These are phyloP conservation scores for Drosophila rellima DNA, from an alignment of 2,888 invertebrate genomes.

Conservation along the genomic window DNA sequence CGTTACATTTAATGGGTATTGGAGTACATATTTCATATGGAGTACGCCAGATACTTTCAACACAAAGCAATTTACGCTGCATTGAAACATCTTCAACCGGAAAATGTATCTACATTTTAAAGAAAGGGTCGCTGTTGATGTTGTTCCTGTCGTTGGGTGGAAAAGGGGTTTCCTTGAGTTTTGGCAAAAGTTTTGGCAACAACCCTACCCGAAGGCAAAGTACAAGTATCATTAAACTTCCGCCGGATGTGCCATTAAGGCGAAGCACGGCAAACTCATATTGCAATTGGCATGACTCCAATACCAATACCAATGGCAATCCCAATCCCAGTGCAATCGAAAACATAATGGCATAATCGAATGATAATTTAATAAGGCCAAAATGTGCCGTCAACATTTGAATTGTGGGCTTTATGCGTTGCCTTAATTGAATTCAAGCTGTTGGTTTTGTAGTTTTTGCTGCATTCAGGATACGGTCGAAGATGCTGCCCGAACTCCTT, in stretches of 20 bases:
- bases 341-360: constrained; percentile 81
- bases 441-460: constrained; percentile 35
- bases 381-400: constrained; percentile 80
- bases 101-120: constrained; percentile 46
- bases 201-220: constrained; percentile 52
- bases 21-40: constrained; percentile 52
- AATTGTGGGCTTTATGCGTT: constrained; percentile 64
- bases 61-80: constrained; percentile 65
- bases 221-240: constrained; percentile 66
- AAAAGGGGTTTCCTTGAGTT: constrained; percentile 45
- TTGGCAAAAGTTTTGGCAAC: constrained; percentile 44
- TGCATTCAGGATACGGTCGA: background rate
- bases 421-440: constrained; percentile 74
- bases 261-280: constrained; percentile 20
- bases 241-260: constrained; percentile 76
- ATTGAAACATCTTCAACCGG: constrained; percentile 42
- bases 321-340: constrained; percentile 66
- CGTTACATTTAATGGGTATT: constrained; percentile 78
- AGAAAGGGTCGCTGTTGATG: constrained; percentile 47
- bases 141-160: background rate
- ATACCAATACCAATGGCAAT: constrained; percentile 23
- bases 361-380: constrained; percentile 79
- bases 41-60: constrained; percentile 66
- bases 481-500: constrained; percentile 36
- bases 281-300: constrained; percentile 29